Base-by-base conservation (phyloP, 1,140 invertebrate species). In the Triops longicaudatus region DNA sequence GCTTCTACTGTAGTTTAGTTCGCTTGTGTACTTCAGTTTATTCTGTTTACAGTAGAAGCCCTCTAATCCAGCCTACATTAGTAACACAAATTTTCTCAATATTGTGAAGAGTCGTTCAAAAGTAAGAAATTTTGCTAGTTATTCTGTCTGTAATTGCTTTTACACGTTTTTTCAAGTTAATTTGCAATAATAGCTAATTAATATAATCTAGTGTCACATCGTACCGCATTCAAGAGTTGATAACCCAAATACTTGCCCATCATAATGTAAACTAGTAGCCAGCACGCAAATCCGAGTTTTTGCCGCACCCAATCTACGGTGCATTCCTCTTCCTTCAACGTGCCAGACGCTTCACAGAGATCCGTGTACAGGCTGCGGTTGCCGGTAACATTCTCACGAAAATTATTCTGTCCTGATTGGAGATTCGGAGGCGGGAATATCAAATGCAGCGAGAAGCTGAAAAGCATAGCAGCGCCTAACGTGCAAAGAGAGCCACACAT, bases 391-490 rank as follows among this genome's bases (percentile, higher is more conserved):
- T 11, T 22, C 17, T 73, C 31, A 14, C 22, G 72, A 26, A 77
- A 22, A 77, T 14, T 1, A 41, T 37, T 73, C 42, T 26, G 28
- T 10, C 14, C 12, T 22, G n/a, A 73, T 26, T 77, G 28, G 0
- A 73, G 11, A 78, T 63, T 73, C 4, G 76, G 78, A 1, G 76
- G 71, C 1, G 79, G 79, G 26, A 78, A 77, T n/a, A 79, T 44
- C 22, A 79, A 72, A 73, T 76, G 27, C n/a, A 77, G 71, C 2
- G 71, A 44, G 73, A 80, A 80, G 43, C 72, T 75, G 14, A 43
- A 12, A 14, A 79, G 42, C 22, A 77, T 28, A 22, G 77, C 79
- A 11, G 73, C 5, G 42, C 26, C 41, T 28, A 22, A 63, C 27
- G 74, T 31, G 73, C 63, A 27, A 63, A 79, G 26, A 3, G 78